phyloP scores from a whole-genome alignment of 2,797 vertebrate genomes.

The Poeciliopsis presidionis region DNA sequence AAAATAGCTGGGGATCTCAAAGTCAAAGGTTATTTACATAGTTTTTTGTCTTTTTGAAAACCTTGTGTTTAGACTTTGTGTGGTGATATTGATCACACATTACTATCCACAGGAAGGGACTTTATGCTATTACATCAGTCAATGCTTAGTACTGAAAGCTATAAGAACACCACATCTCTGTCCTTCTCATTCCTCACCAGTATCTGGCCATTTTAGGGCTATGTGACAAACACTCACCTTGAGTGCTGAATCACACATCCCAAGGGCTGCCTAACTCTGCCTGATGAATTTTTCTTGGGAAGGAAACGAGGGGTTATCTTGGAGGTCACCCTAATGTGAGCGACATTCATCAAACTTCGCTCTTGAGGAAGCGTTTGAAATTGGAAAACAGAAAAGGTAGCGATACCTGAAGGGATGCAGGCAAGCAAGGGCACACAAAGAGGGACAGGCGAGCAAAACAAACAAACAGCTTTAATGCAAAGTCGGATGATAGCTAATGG shows the following conservation, averaged over 20 bases:
- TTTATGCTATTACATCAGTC: not conserved
- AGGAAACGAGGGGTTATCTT: slow-evolving; percentile 80
- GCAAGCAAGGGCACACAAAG: slow-evolving; percentile 40
- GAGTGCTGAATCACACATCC: slow-evolving; percentile 81
- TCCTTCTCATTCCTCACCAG: slow-evolving; percentile 55
- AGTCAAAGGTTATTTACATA: not conserved
- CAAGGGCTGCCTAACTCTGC: slow-evolving; percentile 70
- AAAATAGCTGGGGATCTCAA: not conserved
- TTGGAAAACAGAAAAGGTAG: slow-evolving; percentile 77
- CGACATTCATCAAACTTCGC: slow-evolving; percentile 81
- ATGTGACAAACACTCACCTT: slow-evolving; percentile 86
- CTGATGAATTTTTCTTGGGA: slow-evolving; percentile 80
- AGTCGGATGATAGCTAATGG: slow-evolving; percentile 67
- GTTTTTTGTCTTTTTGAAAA: not conserved
- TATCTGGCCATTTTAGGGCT: slow-evolving; percentile 72
- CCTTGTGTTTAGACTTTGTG: not conserved
- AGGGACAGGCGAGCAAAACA: slow-evolving; percentile 58
- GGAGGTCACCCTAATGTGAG: slow-evolving; percentile 80
- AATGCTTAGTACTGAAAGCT: slow-evolving; percentile 8
- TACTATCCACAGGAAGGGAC: not conserved
- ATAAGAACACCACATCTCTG: slow-evolving; percentile 49
- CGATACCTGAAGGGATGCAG: slow-evolving; percentile 68
- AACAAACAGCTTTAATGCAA: slow-evolving; percentile 61
- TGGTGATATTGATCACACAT: not conserved
- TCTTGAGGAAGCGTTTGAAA: slow-evolving; percentile 76